Evolutionary conservation across 2,888 invertebrate species (phyloP), one percentile per base, ranked within the genome.

Genomic region (Stictocephala bisonia): DNA sequence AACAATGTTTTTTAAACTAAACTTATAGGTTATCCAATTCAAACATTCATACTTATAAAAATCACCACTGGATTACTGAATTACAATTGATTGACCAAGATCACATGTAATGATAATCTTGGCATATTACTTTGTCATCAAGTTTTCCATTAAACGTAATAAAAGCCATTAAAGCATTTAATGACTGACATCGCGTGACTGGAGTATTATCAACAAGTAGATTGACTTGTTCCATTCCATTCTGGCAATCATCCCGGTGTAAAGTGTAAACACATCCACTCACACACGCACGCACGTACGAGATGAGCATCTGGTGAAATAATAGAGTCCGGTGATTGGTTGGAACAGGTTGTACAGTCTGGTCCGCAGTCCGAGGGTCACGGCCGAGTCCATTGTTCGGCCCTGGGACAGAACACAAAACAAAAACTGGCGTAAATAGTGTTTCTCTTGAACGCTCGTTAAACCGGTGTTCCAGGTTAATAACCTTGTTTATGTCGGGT

Each of bases 171-270:
- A 60, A n/a, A 11, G 60, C 35, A 20, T 40, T 35, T 60, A 60
- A 60, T 60, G 60, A 22, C 1, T n/a, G 60, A 18, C 31, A 60
- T 60, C 56, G n/a, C n/a, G 31, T n/a, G 29, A 35, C 27, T 11
- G 60, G 3, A 27, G 24, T 26, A 4, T 24, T 53, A 20, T 58
- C 20, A 58, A 31, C 58, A 58, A 15, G 7, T 7, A 60, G 60
- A 60, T 60, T 60, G 60, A 60, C 60, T 60, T 35, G 60, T 60
- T 35, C 53, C 29, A 53, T 26, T 35, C 53, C 29, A 53, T 26
- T 31, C 4, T n/a, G 11, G 40, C 60, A 60, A 60, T 60, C 35
- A 60, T n/a, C n/a, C 13, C 22, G 20, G 50, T 13, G 29, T 22
- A 48, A 20, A 2, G 31, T 22, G 9, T 2, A 68, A n/a, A 50